Conservation (phyloP, 23 tunicate species). For the Clavelina lepadiformis region DNA sequence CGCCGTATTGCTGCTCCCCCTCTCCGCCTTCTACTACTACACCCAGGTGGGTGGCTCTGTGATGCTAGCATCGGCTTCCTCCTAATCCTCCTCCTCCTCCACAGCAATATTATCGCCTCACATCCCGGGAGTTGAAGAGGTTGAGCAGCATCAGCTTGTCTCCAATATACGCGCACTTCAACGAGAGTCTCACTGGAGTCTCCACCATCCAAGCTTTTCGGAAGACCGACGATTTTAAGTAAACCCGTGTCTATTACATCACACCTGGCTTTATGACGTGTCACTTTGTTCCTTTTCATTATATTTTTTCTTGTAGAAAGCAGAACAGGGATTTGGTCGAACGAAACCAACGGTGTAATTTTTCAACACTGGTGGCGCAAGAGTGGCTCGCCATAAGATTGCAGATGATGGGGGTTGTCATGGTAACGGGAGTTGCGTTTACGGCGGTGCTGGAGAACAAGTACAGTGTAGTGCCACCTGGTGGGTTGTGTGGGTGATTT, state of each 20-base stretch:
- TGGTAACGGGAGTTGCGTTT: slow-evolving; percentile 75
- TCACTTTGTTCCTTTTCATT: not conserved
- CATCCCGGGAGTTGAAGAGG: slow-evolving; percentile 88
- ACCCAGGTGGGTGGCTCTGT: slow-evolving; percentile 76
- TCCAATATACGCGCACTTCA: slow-evolving; percentile 90
- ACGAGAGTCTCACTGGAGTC: slow-evolving; percentile 60
- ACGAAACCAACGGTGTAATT: slow-evolving; percentile 80
- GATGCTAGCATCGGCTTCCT: too few species aligned
- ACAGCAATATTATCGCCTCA: slow-evolving; percentile 82
- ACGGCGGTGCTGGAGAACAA: slow-evolving; percentile 59
- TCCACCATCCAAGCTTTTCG: slow-evolving; percentile 75
- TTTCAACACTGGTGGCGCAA: slow-evolving; percentile 84
- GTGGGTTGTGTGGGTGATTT: slow-evolving; percentile 13
- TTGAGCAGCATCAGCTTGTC: slow-evolving; percentile 83
- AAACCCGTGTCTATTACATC: too few species aligned
- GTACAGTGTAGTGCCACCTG: slow-evolving; percentile 16
- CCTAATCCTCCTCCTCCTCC: not conserved
- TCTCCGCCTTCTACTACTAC: slow-evolving; percentile 62
- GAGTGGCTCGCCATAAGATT: slow-evolving; percentile 78
- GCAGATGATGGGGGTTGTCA: slow-evolving; percentile 87
- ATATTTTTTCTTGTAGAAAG: slow-evolving; percentile 27
- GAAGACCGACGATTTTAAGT: slow-evolving; percentile 52
- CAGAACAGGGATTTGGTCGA: slow-evolving; percentile 54
- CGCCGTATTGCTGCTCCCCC: slow-evolving; percentile 59
- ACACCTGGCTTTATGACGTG: too few species aligned